Evolutionary conservation across 2,797 vertebrate species (phyloP), one percentile per base, ranked within the genome.

Genomic region (Gallinago stenura): DNA sequence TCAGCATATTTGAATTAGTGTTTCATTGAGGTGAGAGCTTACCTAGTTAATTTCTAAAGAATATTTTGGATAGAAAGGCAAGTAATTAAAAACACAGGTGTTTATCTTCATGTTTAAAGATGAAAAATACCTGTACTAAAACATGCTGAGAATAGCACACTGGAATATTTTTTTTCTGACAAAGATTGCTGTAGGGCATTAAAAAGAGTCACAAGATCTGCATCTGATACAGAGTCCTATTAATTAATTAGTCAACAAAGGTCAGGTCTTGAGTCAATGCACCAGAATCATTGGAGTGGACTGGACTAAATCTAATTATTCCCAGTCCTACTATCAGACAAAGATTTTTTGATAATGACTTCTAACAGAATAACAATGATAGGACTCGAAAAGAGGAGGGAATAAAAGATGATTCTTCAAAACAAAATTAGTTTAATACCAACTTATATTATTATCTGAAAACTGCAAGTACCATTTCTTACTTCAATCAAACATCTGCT

Each of bases 291-390:
- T 41, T 69, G 94, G 90, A 90, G 81, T 76, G 83, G 69, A 78
- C 89, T 50, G 69, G 72, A 78, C 68, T 72, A 78, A 83, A 94
- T 90, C 84, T 88, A 71, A 95, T 96, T 96, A 92, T 83, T 93
- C 41, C 30, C 61, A 78, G 62, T 80, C 50, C 76, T 81, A n/a
- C 79, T 83, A 50, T 81, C 81, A 90, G 73, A 64, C 65, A 82
- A 90, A 95, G 80, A 84, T 95, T 90, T 90, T 87, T 92, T 95
- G 93, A 96, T 96, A 95, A 81, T 93, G 76, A 75, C 79, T 96
- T 97, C 53, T 95, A 91, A 96, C 50, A 95, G 48, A 92, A 24
- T 83, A 96, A 72, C 33, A 85, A 56, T 62, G 43, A 69, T 14
- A 80, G 24, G 0, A 1, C 57, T 71, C 41, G 54, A 92, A 86